Percentiles rank a stretch among this genome's conserved stretches.
Evolutionary conservation across 1,140 invertebrate species (phyloP).

Genomic region (Lepidotrigona ventralis): DNA sequence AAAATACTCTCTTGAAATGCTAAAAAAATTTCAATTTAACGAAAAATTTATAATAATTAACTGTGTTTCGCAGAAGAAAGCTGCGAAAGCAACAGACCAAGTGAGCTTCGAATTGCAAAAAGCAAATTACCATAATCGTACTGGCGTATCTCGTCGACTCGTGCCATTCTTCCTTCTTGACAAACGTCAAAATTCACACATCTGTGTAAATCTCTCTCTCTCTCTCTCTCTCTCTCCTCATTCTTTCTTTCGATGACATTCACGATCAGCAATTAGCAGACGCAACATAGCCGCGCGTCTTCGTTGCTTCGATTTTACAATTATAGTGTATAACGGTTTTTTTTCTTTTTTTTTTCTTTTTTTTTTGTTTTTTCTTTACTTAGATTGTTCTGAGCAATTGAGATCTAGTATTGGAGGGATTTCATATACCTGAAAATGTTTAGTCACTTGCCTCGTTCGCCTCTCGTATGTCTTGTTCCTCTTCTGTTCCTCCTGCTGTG

Average conservation of each 20-base stretch:
- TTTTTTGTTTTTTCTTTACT: conserved; percentile 26
- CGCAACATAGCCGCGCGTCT: conserved; percentile 39
- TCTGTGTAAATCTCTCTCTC: not conserved
- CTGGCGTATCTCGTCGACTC: not conserved
- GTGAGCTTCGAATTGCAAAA: not conserved
- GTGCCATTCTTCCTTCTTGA: not conserved
- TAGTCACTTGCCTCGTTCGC: conserved; percentile 49
- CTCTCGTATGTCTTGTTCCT: not conserved
- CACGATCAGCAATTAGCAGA: conserved; percentile 40
- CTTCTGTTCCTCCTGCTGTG: conserved; percentile 7
- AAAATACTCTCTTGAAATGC: no score
- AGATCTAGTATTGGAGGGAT: conserved; percentile 74
- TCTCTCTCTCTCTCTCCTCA: conserved; percentile 12
- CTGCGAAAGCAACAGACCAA: not conserved
- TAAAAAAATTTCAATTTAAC: not conserved
- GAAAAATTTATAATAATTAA: no score
- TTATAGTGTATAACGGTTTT: conserved; percentile 48
- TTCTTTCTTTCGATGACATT: conserved; percentile 38
- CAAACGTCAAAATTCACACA: conserved; percentile 3
- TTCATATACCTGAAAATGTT: conserved; percentile 68
- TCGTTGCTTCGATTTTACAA: conserved; percentile 52
- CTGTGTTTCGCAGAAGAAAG: not conserved
- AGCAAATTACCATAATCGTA: conserved; percentile 26
- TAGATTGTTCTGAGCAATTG: conserved; percentile 75
- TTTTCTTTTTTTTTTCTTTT: no score